Evolutionary conservation across 2,113 vertebrate genomes (phyloP).

Genomic region (Lampris incognitus): DNA sequence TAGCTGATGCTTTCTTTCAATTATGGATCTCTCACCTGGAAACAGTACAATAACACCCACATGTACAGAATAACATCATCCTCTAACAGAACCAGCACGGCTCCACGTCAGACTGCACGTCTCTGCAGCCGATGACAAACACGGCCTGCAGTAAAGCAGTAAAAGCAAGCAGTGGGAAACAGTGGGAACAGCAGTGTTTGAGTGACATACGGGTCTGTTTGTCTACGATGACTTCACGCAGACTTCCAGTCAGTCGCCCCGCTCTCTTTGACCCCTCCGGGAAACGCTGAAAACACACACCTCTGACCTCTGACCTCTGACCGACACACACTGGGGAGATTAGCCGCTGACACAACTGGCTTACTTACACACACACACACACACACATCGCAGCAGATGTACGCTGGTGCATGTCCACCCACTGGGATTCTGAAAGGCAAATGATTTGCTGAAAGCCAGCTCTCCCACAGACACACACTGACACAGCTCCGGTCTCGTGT

Average conservation of each 20-base stretch:
- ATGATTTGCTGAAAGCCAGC: no score
- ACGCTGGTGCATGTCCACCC: neutral
- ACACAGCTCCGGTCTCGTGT: no score
- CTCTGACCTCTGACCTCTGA: conserved; percentile 47
- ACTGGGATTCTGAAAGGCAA: neutral
- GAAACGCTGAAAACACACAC: conserved; percentile 45
- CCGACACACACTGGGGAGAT: conserved; percentile 7
- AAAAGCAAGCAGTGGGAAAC: neutral
- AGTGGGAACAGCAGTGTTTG: neutral
- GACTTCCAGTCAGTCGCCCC: conserved; percentile 44
- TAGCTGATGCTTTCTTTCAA: no score
- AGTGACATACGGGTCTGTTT: neutral
- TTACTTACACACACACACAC: conserved; percentile 4
- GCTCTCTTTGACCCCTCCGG: conserved; percentile 20
- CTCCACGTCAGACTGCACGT: no score
- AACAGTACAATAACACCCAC: no score
- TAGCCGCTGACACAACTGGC: conserved; percentile 7
- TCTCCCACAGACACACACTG: neutral
- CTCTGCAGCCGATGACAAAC: no score
- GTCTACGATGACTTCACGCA: conserved; percentile 17
- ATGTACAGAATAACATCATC: no score
- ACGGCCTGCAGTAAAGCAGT: neutral
- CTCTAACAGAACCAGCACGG: no score
- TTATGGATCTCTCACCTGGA: no score
- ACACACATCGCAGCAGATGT: neutral